Percentiles rank a stretch among this genome's conserved stretches.
These are phyloP conservation scores for Drosophila crucigera DNA, from an alignment of 2,888 invertebrate genomes.

Conservation along the genomic window DNA sequence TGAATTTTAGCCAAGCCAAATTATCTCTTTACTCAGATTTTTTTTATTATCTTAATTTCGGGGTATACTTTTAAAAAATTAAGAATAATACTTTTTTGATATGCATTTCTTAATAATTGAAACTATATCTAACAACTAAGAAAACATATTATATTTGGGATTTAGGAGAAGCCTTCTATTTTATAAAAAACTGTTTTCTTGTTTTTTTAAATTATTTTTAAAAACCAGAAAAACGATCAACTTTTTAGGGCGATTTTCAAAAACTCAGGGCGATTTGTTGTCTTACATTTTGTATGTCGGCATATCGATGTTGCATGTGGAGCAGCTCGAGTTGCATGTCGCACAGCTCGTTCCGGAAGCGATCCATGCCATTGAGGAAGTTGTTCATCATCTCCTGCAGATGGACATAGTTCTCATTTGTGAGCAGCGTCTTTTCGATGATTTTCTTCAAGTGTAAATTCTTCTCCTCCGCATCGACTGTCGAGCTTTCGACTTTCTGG, in stretches of 20 bases:
- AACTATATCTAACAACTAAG: no score
- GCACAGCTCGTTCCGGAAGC: slow-evolving; percentile 31
- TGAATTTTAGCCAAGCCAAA: not conserved
- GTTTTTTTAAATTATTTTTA: not conserved
- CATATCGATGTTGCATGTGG: slow-evolving; percentile 39
- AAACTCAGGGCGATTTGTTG: rapidly evolving
- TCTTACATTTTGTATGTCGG: slow-evolving; percentile 34
- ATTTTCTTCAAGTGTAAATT: not conserved
- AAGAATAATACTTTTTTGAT: no score
- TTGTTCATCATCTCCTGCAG: not conserved
- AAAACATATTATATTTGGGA: not conserved
- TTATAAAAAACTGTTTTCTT: not conserved
- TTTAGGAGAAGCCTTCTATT: no score
- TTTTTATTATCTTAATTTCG: no score
- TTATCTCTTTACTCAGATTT: not conserved
- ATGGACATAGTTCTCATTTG: slow-evolving; percentile 11
- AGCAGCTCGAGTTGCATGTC: slow-evolving; percentile 26
- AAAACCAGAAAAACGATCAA: not conserved
- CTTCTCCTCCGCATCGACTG: not conserved
- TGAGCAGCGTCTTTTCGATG: slow-evolving; percentile 16
- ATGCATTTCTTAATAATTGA: no score
- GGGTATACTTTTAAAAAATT: no score
- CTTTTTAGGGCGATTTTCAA: not conserved
- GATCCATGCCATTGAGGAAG: slow-evolving; percentile 20
- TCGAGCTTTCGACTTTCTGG: not conserved